phyloP scores from a whole-genome alignment of 2,797 vertebrate genomes.

The Sebastes glaucus region DNA sequence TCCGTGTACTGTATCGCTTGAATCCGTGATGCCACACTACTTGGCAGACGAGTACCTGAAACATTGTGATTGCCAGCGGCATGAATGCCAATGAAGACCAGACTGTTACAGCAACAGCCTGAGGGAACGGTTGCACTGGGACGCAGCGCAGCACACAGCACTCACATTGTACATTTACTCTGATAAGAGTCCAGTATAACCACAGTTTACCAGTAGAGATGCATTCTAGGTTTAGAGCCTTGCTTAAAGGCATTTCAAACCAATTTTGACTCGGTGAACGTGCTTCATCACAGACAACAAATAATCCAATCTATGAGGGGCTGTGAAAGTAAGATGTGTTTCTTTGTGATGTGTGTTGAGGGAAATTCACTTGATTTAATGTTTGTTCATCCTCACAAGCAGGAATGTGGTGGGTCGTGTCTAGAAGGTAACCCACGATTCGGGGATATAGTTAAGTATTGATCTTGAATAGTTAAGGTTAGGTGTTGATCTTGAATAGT shows the following conservation, averaged over 20 bases:
- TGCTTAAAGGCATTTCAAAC: not conserved
- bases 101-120: constrained; percentile 31
- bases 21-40: not conserved
- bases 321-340: not conserved
- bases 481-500: no score
- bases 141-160: constrained; percentile 11
- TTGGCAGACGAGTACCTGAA: constrained; percentile 1
- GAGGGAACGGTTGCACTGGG: constrained; percentile 22
- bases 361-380: not conserved
- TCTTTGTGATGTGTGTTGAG: not conserved
- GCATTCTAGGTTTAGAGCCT: not conserved
- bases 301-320: not conserved
- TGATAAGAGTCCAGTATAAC: not conserved
- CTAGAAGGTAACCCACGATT: no score
- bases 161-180: not conserved
- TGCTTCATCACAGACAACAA: not conserved
- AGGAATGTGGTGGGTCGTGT: not conserved
- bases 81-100: constrained; percentile 37
- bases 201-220: not conserved
- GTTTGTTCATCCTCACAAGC: not conserved
- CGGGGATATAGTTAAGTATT: no score
- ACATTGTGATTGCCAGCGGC: constrained; percentile 6
- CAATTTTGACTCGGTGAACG: not conserved
- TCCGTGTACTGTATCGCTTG: not conserved
- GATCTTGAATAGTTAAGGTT: no score